phyloP scores from a whole-genome alignment of 2,888 invertebrate genomes.

The Diabrotica balteata region DNA sequence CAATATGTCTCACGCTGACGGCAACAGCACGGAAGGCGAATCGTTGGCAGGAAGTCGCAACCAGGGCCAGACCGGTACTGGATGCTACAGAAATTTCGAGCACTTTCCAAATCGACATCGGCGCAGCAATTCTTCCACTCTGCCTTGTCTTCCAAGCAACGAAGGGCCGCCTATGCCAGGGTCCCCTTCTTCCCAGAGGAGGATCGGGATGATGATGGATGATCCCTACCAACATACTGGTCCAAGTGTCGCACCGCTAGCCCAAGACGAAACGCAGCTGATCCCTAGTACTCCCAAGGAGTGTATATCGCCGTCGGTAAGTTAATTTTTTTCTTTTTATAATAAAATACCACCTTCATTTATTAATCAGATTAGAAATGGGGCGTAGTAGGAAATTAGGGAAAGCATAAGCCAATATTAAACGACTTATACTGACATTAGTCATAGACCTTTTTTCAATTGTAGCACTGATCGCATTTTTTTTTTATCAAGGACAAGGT shows the following conservation, averaged over 20 bases:
- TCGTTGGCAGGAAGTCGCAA: constrained; percentile 66
- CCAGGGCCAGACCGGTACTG: constrained; percentile 75
- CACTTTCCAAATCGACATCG: constrained; percentile 66
- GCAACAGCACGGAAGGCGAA: constrained; percentile 79
- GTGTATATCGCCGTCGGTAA: constrained; percentile 59
- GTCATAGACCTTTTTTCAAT: too few relatives aligned
- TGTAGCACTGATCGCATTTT: too few relatives aligned
- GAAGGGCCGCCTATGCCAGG: constrained; percentile 49
- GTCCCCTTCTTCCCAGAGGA: constrained; percentile 53
- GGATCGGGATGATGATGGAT: constrained; percentile 48
- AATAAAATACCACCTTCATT: too few relatives aligned
- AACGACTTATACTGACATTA: too few relatives aligned
- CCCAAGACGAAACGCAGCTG: constrained; percentile 58
- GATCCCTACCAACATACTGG: constrained; percentile 40
- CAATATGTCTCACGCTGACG: constrained; percentile 89
- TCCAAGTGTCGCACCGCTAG: constrained; percentile 50
- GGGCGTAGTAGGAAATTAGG: too few relatives aligned
- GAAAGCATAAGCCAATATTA: too few relatives aligned
- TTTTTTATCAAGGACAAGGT: too few relatives aligned
- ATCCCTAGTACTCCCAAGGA: constrained; percentile 55
- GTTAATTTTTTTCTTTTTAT: constrained; percentile 31
- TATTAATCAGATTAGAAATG: too few relatives aligned
- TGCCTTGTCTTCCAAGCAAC: constrained; percentile 61
- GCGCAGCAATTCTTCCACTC: constrained; percentile 63
- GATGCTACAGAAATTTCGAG: constrained; percentile 82